Evolutionary conservation across 1,140 invertebrate species (phyloP), one percentile per base, ranked within the genome.

Genomic region (Eriosoma lanigerum): DNA sequence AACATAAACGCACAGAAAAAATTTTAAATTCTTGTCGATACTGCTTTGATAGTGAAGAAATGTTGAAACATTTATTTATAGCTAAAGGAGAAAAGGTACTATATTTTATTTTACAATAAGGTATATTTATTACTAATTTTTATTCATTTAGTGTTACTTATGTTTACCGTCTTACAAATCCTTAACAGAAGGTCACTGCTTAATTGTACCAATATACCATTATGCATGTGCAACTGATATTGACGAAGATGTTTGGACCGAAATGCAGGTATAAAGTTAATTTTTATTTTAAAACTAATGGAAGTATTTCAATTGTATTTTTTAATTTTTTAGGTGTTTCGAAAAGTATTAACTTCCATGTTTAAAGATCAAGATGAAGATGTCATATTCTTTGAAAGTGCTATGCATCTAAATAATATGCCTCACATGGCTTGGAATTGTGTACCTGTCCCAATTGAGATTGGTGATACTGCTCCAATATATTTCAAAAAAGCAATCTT

Each of bases 401-500:
- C 92, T 29, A 90, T 90, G 82, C 89, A 89, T 84, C 87, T 95
- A 24, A 88, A 92, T 81, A 88, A 88, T 84, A 91, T 90, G 83
- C 93, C 94, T 9, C 97, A 99, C 85, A 92, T 97, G 89, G 88
- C 89, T 62, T 87, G 98, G 24, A 92, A 98, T 83, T 98, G 96
- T 88, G 88, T 98, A 26, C 94, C 96, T 0, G 83, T 98, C 83
- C 91, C 93, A 8, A 90, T 89, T 84, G 93, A 96, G 86, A 88
- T 91, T 48, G 94, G 93, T 32, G 92, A 94, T 82, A 87, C 93
- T 84, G 94, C 94, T 15, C 94, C 96, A 1, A 97, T 98, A 82
- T 98, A 98, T 88, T 98, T 98, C 84, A 82, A 93, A 90, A 98
- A 99, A 91, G 96, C 96, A 0, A 91, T 99, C 66, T 87, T 94